Conservation (phyloP, 2,888 invertebrate species). For the Metellina segmentata region DNA sequence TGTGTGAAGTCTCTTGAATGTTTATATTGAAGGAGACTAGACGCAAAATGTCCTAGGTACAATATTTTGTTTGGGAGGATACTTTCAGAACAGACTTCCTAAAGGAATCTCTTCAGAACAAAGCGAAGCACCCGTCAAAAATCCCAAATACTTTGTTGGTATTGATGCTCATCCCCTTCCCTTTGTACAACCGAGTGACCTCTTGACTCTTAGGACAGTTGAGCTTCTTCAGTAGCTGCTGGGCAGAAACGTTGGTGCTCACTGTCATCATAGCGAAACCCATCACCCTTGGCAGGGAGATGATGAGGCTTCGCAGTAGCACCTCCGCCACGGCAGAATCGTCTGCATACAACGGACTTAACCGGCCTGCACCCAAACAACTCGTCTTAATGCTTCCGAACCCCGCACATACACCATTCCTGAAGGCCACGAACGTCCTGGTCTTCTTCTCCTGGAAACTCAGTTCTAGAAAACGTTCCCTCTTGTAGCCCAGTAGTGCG, state of each 20-base stretch:
- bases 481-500: conserved; percentile 20
- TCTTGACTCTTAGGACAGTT: no score
- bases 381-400: conserved; percentile 55
- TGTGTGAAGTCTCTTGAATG: no score
- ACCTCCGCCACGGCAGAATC: conserved; percentile 60
- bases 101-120: not conserved
- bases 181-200: no score
- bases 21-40: no score
- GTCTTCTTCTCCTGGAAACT: conserved; percentile 50
- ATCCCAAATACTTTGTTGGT: not conserved
- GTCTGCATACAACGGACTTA: conserved; percentile 75
- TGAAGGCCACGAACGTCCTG: conserved; percentile 40
- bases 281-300: not conserved
- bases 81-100: no score
- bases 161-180: not conserved
- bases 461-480: conserved; percentile 2
- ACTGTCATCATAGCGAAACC: not conserved
- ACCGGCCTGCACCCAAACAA: not conserved
- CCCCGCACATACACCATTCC: conserved; percentile 42
- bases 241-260: no score
- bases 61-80: no score
- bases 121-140: conserved; percentile 8
- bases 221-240: no score
- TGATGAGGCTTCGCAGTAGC: conserved; percentile 31
- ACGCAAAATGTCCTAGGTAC: no score